These are phyloP conservation scores for Diplodus sargus DNA, from an alignment of 2,797 vertebrate genomes.

Conservation along the genomic window DNA sequence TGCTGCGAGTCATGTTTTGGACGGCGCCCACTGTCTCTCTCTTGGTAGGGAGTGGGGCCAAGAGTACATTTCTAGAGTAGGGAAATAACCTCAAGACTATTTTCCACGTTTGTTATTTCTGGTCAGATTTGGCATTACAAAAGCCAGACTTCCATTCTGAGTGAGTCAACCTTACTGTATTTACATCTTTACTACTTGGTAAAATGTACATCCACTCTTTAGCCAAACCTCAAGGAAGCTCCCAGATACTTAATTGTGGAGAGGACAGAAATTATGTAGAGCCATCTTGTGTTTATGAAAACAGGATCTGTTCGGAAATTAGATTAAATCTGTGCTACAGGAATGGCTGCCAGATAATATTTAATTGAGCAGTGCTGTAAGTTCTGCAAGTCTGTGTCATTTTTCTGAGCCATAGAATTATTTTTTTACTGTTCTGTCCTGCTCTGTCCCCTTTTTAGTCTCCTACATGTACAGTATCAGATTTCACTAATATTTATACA, in stretches of 20 bases:
- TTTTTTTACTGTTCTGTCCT: background rate
- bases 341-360: constrained; percentile 5
- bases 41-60: background rate
- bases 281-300: constrained; percentile 15
- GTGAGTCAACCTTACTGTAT: background rate
- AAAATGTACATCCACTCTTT: too few species aligned
- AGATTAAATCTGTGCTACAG: constrained; percentile 13
- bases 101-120: constrained; percentile 4
- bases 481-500: background rate
- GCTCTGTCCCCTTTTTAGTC: background rate
- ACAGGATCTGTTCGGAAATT: constrained; percentile 7
- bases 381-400: background rate
- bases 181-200: background rate
- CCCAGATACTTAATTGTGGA: background rate
- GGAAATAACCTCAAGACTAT: background rate
- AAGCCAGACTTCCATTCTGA: background rate
- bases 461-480: background rate
- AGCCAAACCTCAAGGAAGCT: background rate
- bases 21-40: background rate
- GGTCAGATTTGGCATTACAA: background rate
- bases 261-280: background rate
- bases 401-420: background rate
- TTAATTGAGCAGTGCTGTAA: constrained; percentile 2
- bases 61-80: background rate
- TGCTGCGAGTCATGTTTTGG: background rate